A percentile compares a stretch with the other conserved stretches of the same genome.
Conservation (phyloP, 2,888 invertebrate species). For the Galeruca laticollis region DNA sequence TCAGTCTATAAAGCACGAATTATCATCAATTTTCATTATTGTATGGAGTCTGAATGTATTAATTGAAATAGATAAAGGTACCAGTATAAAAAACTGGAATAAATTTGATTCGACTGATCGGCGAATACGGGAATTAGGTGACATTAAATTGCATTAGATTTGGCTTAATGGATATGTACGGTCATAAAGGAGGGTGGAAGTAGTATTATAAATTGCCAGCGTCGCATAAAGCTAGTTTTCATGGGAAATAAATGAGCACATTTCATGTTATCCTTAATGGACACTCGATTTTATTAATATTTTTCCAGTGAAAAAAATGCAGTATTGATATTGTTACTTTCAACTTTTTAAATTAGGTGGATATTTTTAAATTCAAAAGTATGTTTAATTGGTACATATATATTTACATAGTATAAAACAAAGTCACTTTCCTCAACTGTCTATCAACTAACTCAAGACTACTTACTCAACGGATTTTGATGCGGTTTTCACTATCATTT, state of each 20-base stretch:
- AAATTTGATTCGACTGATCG: slow-evolving; percentile 6
- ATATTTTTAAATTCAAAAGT: neutral
- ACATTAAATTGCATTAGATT: slow-evolving; percentile 46
- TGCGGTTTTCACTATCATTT: no score
- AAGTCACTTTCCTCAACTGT: no score
- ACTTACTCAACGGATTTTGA: no score
- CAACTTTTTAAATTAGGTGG: neutral
- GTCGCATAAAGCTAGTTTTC: neutral
- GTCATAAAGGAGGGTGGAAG: neutral
- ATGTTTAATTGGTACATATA: no score
- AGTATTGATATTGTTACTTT: neutral
- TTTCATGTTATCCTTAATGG: neutral
- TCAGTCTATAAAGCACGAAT: neutral
- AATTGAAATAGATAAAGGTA: slow-evolving; percentile 11
- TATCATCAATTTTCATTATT: neutral
- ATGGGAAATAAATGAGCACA: neutral
- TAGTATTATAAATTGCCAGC: neutral
- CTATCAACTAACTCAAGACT: no score
- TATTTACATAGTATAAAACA: no score
- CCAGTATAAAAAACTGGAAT: slow-evolving; percentile 9
- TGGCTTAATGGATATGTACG: slow-evolving; percentile 32
- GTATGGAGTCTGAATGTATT: slow-evolving; percentile 7
- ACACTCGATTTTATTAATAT: neutral
- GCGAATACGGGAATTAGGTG: slow-evolving; percentile 35
- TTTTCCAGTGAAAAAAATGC: neutral